A percentile compares a stretch with the other conserved stretches of the same genome.
phyloP scores from a whole-genome alignment of 1,140 invertebrate genomes.

The Theocolax elegans region DNA sequence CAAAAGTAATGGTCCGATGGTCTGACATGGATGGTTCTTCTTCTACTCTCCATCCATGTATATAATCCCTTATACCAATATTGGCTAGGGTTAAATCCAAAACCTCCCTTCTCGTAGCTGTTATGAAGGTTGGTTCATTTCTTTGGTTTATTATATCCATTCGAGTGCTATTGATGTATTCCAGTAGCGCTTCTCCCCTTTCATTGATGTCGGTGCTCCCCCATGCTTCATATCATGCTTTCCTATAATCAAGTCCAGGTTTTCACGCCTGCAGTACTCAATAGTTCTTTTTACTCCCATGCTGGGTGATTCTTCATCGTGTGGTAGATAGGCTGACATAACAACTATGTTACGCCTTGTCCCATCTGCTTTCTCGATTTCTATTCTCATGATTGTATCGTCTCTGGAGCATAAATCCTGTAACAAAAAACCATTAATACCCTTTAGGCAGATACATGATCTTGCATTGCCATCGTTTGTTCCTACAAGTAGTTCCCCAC shows the following conservation, averaged over 20 bases:
- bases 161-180: constrained; percentile 2
- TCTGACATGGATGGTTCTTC: neutral
- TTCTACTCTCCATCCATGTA: neutral
- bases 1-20: neutral
- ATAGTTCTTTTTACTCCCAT: neutral
- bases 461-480: neutral
- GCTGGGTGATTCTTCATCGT: neutral
- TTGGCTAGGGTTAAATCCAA: constrained; percentile 8
- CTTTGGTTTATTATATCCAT: constrained; percentile 7
- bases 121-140: constrained; percentile 22
- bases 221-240: neutral
- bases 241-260: neutral
- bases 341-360: neutral
- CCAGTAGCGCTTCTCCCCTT: constrained; percentile 1
- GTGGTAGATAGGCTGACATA: neutral
- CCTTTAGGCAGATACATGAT: neutral
- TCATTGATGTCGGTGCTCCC: constrained; percentile 24
- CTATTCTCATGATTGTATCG: neutral
- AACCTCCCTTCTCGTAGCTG: constrained; percentile 19
- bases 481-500: neutral
- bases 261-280: neutral
- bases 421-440: neutral
- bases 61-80: too few relatives aligned
- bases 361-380: neutral
- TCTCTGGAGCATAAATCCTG: neutral